Conservation (phyloP, 2,113 vertebrate genomes). For the Ictalurus furcatus region DNA sequence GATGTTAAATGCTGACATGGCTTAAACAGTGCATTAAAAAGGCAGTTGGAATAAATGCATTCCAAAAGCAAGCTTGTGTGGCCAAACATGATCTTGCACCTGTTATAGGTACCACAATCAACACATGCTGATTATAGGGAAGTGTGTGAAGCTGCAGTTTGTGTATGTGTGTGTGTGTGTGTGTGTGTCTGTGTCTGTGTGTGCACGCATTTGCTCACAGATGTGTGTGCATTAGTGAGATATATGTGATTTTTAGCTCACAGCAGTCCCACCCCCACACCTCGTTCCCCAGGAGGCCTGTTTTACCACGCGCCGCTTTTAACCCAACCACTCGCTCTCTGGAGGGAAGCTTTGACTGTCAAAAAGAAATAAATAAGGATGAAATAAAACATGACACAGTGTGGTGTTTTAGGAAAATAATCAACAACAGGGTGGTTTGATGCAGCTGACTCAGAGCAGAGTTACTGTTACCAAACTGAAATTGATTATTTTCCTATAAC, state of each 20-base stretch:
- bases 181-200: neutral
- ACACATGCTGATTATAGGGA: constrained; percentile 39
- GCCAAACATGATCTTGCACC: constrained; percentile 37
- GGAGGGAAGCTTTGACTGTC: neutral
- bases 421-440: neutral
- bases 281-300: constrained; percentile 15
- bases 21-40: constrained; percentile 36
- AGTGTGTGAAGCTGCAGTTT: neutral
- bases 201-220: neutral
- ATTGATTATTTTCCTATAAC: neutral
- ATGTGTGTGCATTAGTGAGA: neutral
- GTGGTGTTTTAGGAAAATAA: neutral
- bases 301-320: neutral
- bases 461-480: neutral
- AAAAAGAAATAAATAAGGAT: neutral
- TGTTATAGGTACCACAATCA: constrained; percentile 31
- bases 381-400: neutral
- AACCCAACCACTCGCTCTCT: constrained; percentile 16
- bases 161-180: neutral
- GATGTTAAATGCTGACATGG: constrained; percentile 21
- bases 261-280: neutral
- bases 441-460: neutral
- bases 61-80: neutral
- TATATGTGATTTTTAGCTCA: constrained; percentile 3
- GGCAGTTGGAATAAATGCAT: constrained; percentile 10